Evolutionary conservation across 2,888 invertebrate genomes (phyloP), one percentile per base, ranked within the genome.

Genomic region (Drosophila lutescens): DNA sequence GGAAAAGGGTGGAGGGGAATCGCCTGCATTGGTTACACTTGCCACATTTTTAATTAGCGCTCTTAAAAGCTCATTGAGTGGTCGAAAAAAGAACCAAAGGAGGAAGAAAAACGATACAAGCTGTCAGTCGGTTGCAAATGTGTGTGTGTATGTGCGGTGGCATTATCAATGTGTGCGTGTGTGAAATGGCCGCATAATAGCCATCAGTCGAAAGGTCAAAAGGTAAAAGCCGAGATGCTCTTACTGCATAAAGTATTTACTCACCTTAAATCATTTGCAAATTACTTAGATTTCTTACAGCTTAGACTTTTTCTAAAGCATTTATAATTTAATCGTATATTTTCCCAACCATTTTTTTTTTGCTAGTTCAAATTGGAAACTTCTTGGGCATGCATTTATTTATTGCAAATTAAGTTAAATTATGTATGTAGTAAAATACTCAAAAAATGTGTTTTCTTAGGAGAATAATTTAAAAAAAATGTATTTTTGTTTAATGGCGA

Each of bases 31-130:
- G 69, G 72, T 69, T 69, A 61, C 69, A 73, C 51, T 76, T 80
- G 88, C 89, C 86, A 89, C 86, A 88, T 82, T 86, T 86, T 86
- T 86, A 86, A 86, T 86, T 89, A 86, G 89, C 80, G 75, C 73
- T 68, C 86, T 89, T 85, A 89, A 85, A 79, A 87, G 89, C 85
- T 70, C 88, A 88, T 83, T 83, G 80, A 84, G 67, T 69, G 69
- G 72, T 71, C 62, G 54, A 68, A 76, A 76, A 78, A 61, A 30
- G 32, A 32, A 26, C 5, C 26, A 26, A 26, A 40, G 30, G 15
- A 30, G 44, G 26, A 47, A 51, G 40, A 46, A 62, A 44, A 23
- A 20, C 38, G 53, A 53, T 53, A 65, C 68, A 57, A 40, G 51
- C 34, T 56, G 66, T 50, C 63, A 53, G 41, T 36, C 36, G 23